Conservation (phyloP, 2,888 invertebrate genomes). For the Abrostola triplasia region DNA sequence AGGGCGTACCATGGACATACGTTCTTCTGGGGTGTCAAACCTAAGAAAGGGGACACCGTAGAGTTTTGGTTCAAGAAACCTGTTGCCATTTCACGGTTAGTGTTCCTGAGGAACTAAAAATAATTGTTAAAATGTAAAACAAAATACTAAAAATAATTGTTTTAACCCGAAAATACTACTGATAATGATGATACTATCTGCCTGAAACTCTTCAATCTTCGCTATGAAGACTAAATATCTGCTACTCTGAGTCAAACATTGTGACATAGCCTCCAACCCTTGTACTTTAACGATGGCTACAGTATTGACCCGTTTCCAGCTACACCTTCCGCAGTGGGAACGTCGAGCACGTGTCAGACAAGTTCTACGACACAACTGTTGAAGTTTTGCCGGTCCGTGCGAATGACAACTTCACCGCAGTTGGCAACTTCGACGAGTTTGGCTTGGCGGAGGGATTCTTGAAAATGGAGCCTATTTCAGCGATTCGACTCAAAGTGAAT, state of each 20-base stretch:
- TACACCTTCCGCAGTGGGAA: conserved; percentile 96
- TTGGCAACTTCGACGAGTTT: conserved; percentile 93
- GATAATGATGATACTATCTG: no score
- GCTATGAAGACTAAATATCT: neutral
- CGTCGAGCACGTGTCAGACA: conserved; percentile 95
- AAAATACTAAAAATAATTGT: no score
- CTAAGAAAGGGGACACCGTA: conserved; percentile 94
- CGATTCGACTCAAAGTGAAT: conserved; percentile 93
- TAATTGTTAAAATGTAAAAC: no score
- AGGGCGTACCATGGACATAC: conserved; percentile 95
- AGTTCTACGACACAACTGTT: conserved; percentile 95
- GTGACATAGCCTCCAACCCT: neutral
- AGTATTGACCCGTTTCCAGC: conserved; percentile 78
- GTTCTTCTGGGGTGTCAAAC: conserved; percentile 97
- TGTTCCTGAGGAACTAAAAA: no score
- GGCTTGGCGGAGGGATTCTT: conserved; percentile 94
- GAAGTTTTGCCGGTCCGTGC: conserved; percentile 90
- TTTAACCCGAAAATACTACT: no score
- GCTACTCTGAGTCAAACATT: neutral
- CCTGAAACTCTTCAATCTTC: no score
- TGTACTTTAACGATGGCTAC: neutral
- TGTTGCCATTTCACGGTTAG: conserved; percentile 90
- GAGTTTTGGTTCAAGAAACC: conserved; percentile 94
- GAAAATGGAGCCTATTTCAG: conserved; percentile 90
- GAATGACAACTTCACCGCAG: conserved; percentile 90